Conservation (phyloP, 30 jellyfish, hydroid and myxozoan species). For the Hydra vulgaris region DNA sequence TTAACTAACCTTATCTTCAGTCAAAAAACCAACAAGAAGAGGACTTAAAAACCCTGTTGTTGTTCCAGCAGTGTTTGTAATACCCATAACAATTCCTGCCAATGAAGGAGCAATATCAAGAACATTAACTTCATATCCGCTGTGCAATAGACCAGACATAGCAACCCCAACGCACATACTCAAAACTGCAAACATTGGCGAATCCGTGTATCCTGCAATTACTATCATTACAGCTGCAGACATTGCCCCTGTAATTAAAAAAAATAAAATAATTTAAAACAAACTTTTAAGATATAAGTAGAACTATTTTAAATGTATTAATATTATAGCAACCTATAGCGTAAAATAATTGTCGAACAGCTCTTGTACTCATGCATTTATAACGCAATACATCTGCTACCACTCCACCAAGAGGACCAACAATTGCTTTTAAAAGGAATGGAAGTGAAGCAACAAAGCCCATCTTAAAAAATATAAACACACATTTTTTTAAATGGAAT, state of each 20-base stretch:
- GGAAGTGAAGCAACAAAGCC: constrained; percentile 98
- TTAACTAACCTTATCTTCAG: constrained; percentile 70
- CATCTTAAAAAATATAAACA: constrained; percentile 62
- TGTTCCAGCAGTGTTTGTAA: constrained; percentile 91
- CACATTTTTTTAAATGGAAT: neutral
- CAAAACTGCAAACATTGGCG: constrained; percentile 78
- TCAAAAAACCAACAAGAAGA: constrained; percentile 81
- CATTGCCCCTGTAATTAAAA: constrained; percentile 71
- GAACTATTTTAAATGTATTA: neutral
- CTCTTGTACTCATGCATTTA: constrained; percentile 67
- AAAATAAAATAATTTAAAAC: neutral
- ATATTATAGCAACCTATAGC: constrained; percentile 51
- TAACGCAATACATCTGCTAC: constrained; percentile 72
- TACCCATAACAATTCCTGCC: constrained; percentile 95
- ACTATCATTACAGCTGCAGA: constrained; percentile 88
- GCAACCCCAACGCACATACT: constrained; percentile 98
- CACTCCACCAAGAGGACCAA: constrained; percentile 94
- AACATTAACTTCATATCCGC: constrained; percentile 92
- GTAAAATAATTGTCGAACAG: constrained; percentile 68
- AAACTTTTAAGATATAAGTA: neutral
- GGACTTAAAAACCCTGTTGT: constrained; percentile 94
- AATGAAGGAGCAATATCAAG: constrained; percentile 93
- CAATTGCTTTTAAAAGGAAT: constrained; percentile 80
- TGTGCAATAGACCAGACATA: constrained; percentile 72
- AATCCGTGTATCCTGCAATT: constrained; percentile 70